A percentile compares a stretch with the other conserved stretches of the same genome.
These are phyloP conservation scores for Ceyx melanurus DNA, from an alignment of 2,113 vertebrate species.

Conservation along the genomic window DNA sequence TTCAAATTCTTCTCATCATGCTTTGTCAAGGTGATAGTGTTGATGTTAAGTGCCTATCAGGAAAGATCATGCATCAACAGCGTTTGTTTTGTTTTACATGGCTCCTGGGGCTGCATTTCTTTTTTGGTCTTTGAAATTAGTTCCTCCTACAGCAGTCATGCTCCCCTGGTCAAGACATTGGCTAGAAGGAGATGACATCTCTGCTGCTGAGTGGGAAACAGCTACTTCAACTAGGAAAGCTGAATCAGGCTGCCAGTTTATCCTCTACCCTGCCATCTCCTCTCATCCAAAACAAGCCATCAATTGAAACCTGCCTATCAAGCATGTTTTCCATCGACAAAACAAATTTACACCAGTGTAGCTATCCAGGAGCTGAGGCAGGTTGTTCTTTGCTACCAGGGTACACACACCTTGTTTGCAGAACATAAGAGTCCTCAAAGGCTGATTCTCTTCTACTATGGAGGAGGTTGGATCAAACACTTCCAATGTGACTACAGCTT, in stretches of 20 bases:
- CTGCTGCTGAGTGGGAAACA: not conserved
- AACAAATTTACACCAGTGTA: rapidly evolving
- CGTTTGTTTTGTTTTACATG: not conserved
- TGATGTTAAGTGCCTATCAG: not conserved
- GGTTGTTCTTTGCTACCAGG: not conserved
- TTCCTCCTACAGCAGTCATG: not conserved
- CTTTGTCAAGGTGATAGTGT: not conserved
- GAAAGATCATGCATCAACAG: not conserved
- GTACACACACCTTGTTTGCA: not conserved
- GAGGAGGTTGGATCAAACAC: not conserved
- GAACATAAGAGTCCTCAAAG: not conserved
- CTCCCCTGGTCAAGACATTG: not conserved
- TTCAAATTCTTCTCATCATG: not conserved
- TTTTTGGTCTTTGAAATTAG: not conserved
- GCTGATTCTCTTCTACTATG: not conserved
- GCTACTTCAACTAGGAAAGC: not conserved
- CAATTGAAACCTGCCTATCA: not conserved
- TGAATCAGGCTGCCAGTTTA: not conserved
- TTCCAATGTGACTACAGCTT: not conserved
- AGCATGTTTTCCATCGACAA: rapidly evolving
- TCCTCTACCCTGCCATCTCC: too few species aligned
- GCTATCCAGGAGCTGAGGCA: not conserved
- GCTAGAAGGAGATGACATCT: not conserved
- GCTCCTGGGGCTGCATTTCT: not conserved
- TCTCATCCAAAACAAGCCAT: not conserved